phyloP scores from a whole-genome alignment of 2,113 vertebrate species.

The Toxotes jaculatrix region DNA sequence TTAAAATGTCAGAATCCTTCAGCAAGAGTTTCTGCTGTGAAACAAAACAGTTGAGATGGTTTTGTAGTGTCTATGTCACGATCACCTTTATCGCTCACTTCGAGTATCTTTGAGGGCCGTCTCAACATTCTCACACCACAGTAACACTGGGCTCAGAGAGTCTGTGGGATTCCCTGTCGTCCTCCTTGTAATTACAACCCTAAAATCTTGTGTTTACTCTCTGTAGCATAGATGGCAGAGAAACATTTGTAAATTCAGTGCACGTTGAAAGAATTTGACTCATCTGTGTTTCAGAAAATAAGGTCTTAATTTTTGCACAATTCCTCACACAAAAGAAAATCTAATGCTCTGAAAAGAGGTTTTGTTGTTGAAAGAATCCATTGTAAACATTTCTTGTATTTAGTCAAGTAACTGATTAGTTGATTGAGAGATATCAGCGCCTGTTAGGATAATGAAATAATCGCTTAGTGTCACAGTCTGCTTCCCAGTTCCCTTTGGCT shows the following conservation, averaged over 20 bases:
- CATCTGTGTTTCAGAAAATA: not conserved
- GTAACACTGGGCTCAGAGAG: not conserved
- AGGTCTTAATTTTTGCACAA: too few species aligned
- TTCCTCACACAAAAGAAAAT: not conserved
- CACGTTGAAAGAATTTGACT: not conserved
- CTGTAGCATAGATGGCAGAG: not conserved
- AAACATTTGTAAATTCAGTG: not conserved
- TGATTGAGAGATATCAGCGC: not conserved
- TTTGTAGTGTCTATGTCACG: constrained; percentile 8
- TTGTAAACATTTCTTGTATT: not conserved
- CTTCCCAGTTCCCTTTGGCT: too few species aligned
- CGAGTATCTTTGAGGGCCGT: not conserved
- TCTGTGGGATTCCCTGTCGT: not conserved
- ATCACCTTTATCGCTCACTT: constrained; percentile 8
- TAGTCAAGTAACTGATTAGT: not conserved
- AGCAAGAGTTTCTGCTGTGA: not conserved
- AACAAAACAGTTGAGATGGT: not conserved
- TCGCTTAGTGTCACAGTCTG: too few species aligned
- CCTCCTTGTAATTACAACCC: not conserved
- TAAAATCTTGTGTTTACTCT: not conserved
- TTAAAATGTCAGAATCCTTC: not conserved
- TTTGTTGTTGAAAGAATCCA: not conserved
- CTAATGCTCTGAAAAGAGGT: not conserved
- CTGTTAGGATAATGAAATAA: not conserved
- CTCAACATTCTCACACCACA: constrained; percentile 3